Base-by-base conservation (phyloP, 2,113 vertebrate genomes). In the Acanthisitta chloris region DNA sequence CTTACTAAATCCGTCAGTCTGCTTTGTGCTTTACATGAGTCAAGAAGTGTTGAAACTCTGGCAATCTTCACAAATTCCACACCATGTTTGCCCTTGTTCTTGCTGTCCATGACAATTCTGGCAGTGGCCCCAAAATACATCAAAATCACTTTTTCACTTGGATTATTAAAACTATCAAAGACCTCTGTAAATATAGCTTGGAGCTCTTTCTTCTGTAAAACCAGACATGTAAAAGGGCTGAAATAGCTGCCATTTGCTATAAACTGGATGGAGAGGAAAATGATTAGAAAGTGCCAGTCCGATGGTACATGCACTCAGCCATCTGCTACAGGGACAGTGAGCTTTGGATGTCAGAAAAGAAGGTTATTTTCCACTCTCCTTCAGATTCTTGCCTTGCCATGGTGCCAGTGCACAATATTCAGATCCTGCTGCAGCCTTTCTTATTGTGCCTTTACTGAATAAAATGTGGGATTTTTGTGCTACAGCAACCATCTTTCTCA, bases 121-220 rank as follows among this genome's bases (percentile, higher is more conserved):
- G 59, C 89, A 85, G 45, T 7, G 38, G 49, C 71, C 33, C 67
- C 83, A 72, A 97, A 82, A 91, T 28, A 73, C 40, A 64, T 83
- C 7, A 14, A 84, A 91, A 88, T 43, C 46, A 65, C 23, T 52
- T 95, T 97, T 94, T 88, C 78, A 58, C 48, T 94, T 81, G 65
- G 38, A 59, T 91, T 93, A 86, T 76, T 78, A 69, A 88, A 92
- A 81, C 64, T 90, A 67, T 46, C 38, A 79, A 92, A 81, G 49
- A 73, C 79, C 16, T 81, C 51, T 73, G 48, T 54, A 72, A 93
- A 74, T 78, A 88, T 66, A 43, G 57, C 67, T 87, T 82, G 84
- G 66, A 97, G 29, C 45, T 62, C 55, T 59, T 86, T 73, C 84
- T 91, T 94, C 86, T 91, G 24, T 80, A 96, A 93, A 91, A 16